These are phyloP conservation scores for Leptopilina syphax DNA, from an alignment of 2,888 invertebrate species.

Conservation along the genomic window DNA sequence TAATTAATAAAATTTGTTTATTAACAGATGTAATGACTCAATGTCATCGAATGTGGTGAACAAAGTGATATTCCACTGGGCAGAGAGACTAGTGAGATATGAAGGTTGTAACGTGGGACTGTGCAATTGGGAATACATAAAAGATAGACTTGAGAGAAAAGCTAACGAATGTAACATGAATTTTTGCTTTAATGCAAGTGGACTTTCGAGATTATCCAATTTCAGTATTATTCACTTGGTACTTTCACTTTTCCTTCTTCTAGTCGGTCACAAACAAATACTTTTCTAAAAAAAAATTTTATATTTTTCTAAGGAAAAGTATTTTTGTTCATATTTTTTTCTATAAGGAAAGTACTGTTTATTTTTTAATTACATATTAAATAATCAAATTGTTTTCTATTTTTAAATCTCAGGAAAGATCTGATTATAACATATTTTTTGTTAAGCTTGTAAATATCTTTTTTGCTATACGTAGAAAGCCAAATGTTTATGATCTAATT, in stretches of 20 bases:
- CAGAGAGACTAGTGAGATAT: conserved; percentile 84
- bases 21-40: conserved; percentile 78
- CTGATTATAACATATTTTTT: too few relatives aligned
- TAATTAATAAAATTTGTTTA: conserved; percentile 4
- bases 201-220: conserved; percentile 34
- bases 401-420: too few relatives aligned
- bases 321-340: too few relatives aligned
- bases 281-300: too few relatives aligned
- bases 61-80: conserved; percentile 84
- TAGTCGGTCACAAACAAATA: conserved; percentile 13
- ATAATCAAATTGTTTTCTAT: too few relatives aligned
- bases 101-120: conserved; percentile 87
- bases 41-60: conserved; percentile 69
- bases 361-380: background rate
- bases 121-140: conserved; percentile 86
- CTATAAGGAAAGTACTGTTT: background rate
- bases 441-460: too few relatives aligned
- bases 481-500: too few relatives aligned
- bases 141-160: conserved; percentile 79
- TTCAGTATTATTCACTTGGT: conserved; percentile 25
- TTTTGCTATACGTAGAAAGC: background rate
- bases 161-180: conserved; percentile 80
- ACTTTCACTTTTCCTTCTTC: conserved; percentile 9
- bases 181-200: conserved; percentile 76
- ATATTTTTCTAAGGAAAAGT: too few relatives aligned